phyloP scores from a whole-genome alignment of 2,888 invertebrate species.

The Oscheius myriophilus region DNA sequence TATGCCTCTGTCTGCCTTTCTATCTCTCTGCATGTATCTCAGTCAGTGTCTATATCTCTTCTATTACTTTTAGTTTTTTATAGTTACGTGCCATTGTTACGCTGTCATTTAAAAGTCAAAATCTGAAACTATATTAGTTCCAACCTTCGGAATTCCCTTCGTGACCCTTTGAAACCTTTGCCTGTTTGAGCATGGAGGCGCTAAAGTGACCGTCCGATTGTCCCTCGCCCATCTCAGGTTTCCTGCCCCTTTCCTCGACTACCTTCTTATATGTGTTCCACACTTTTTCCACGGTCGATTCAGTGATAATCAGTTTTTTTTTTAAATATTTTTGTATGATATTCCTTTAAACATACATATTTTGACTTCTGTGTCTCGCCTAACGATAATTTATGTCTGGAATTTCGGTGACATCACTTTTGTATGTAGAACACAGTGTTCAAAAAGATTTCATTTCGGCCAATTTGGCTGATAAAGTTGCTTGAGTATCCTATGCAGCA shows the following conservation, averaged over 20 bases:
- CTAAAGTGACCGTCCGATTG: constrained; percentile 28
- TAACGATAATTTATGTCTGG: too few relatives aligned
- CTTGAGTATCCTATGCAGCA: too few relatives aligned
- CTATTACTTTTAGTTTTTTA: too few relatives aligned
- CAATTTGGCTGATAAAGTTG: too few relatives aligned
- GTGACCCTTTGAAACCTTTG: constrained; percentile 26
- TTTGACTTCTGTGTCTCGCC: too few relatives aligned
- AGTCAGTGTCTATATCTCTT: too few relatives aligned
- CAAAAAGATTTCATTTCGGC: too few relatives aligned
- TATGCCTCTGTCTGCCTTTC: too few relatives aligned
- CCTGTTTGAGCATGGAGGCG: constrained; percentile 21
- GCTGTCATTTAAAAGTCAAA: neutral
- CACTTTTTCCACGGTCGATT: neutral
- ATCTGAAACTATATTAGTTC: neutral
- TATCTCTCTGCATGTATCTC: too few relatives aligned
- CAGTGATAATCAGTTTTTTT: neutral
- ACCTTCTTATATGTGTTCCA: neutral
- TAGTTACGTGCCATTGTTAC: too few relatives aligned
- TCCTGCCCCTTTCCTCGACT: neutral
- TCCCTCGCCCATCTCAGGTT: constrained; percentile 18
- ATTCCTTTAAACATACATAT: neutral
- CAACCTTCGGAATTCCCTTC: neutral
- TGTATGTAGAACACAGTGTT: too few relatives aligned
- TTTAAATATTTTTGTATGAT: neutral
- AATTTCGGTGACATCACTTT: too few relatives aligned